Evolutionary conservation across 1,140 invertebrate genomes (phyloP), one percentile per base, ranked within the genome.

Genomic region (Sycophila sp.): DNA sequence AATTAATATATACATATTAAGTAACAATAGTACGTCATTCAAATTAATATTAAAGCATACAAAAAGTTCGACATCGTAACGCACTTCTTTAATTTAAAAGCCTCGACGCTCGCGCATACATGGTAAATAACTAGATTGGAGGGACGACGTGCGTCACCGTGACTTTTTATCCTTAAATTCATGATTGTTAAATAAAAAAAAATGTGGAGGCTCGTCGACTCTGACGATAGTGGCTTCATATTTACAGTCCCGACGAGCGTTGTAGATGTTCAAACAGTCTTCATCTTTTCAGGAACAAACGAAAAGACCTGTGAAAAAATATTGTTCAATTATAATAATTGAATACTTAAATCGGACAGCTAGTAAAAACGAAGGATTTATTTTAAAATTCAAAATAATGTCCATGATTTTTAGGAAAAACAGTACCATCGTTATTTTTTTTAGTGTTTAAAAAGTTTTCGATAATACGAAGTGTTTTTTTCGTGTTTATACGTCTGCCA

Each of bases 1-100:
- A 55, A 47, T 51, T 34, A 49, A 49, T 65, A 71, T 71, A 71
- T 71, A 71, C 60, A 71, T 36, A n/a, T 15, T 32, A 45, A 15
- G 6, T 65, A 71, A 71, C 42, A 59, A 49, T 45, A 58, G 22
- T 58, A 64, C 32, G 22, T 59, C 45, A 38, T 40, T 53, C 36
- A 13, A 45, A 45, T 70, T 34, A 58, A n/a, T n/a, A n/a, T n/a
- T n/a, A n/a, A n/a, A 70, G 32, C 19, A 64, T 64, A 36, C 56
- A 47, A 42, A 45, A 62, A 28, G 55, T 65, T 36, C 38, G 32
- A n/a, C 22, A 55, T 36, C 11, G 17, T 32, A 64, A 45, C 28
- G 13, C 13, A 8, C 58, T n/a, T 24, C 58, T 65, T 38, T 59
- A 65, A 65, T 38, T 56, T 71, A 65, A 64, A 71, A 59, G 51